A percentile compares a stretch with the other conserved stretches of the same genome.
Evolutionary conservation across 1,140 invertebrate species (phyloP).

Genomic region (Rhopalosiphum padi): DNA sequence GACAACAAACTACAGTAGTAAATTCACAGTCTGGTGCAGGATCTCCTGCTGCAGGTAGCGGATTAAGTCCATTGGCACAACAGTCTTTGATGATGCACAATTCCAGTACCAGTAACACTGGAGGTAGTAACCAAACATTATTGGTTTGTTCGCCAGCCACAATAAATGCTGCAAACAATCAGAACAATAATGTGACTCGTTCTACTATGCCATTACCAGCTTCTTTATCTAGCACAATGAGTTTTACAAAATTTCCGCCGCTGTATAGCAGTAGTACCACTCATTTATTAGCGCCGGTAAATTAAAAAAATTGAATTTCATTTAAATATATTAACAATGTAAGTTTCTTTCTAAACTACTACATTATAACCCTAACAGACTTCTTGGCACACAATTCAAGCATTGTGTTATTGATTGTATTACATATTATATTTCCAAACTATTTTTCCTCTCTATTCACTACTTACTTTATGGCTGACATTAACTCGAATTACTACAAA

Average conservation of each 20-base stretch:
- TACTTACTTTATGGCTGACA: neutral
- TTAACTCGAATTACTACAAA: neutral
- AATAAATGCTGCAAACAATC: conserved; percentile 35
- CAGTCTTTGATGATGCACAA: conserved; percentile 41
- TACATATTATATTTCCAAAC: neutral
- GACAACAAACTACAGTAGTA: neutral
- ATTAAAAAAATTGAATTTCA: neutral
- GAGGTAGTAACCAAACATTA: conserved; percentile 41
- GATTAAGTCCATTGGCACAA: conserved; percentile 21
- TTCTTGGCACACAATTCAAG: neutral
- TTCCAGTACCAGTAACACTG: conserved; percentile 10
- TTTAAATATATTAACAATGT: neutral
- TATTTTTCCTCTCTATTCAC: conserved; percentile 1
- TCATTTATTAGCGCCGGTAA: conserved; percentile 42
- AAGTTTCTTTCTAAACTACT: conserved; percentile 12
- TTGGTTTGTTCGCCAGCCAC: conserved; percentile 46
- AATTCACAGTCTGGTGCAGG: neutral
- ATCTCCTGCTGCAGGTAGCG: conserved; percentile 3
- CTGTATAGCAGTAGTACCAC: conserved; percentile 35
- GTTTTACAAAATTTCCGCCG: conserved; percentile 36
- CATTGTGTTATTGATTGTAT: neutral
- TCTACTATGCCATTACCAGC: neutral
- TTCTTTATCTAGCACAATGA: conserved; percentile 5
- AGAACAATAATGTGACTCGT: conserved; percentile 32
- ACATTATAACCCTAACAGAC: neutral